Base-by-base conservation (phyloP, 2,888 invertebrate species). In the Mayetiola destructor region DNA sequence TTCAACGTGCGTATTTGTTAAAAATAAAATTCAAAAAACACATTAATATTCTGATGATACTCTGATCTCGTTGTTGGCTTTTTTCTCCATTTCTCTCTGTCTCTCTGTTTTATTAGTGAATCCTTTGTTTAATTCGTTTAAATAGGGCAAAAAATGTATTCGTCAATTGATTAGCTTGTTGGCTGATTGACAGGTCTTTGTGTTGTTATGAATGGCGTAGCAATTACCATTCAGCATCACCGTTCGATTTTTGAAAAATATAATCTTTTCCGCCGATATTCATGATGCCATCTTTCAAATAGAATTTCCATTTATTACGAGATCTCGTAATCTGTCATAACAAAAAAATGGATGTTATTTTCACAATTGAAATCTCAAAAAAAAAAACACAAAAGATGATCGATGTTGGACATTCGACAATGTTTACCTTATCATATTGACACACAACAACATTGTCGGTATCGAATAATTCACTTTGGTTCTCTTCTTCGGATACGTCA, bases 361-460 rank as follows among this genome's bases (percentile, higher is more conserved):
- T 40, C 14, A n/a, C 12, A 5, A 40, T 12, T 10, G 12, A 23
- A 40, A 14, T 40, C 8, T 6, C n/a, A 37, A 37, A 12, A 9
- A 42, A 14, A 12, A 12, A 21, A 32, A 32, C 10, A 3, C 5
- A 42, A 42, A 42, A 12, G 21, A 5, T 23, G 12, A 12, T 6
- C 3, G 2, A 10, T 14, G 23, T 23, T 18, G 39, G 42, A 27
- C 10, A 32, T 9, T 53, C 18, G 32, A 18, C 21, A 48, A 18
- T 29, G 62, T 61, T 63, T 70, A 89, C 90, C 80, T 99, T 99
- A 75, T 99, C 99, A 75, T 97, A 99, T 74, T 99, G 99, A 73
- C 99, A 99, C 59, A 99, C 97, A 60, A 99, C 93, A 59, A 99
- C 96, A 77, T 99, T 97, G 65, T 99, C 97, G 40, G 97, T 95